These are phyloP conservation scores for Paralvinella palmiformis DNA, from an alignment of 1,140 invertebrate species.

Conservation along the genomic window DNA sequence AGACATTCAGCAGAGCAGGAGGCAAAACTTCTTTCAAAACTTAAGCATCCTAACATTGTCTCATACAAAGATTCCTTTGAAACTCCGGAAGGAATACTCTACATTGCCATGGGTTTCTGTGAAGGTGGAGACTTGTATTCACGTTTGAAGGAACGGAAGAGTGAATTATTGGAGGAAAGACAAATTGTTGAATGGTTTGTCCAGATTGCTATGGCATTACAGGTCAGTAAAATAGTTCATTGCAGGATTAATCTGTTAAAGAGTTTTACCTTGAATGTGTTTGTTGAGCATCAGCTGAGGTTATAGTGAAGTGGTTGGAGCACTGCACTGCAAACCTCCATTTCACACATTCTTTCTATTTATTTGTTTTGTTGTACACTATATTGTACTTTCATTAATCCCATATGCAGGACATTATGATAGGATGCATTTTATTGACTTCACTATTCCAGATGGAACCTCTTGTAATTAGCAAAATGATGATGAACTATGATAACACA, in stretches of 20 bases:
- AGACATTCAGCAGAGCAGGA: constrained; percentile 51
- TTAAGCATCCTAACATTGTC: constrained; percentile 57
- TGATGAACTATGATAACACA: too few relatives aligned
- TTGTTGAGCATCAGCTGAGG: neutral
- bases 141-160: constrained; percentile 51
- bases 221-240: constrained; percentile 30
- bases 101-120: constrained; percentile 57
- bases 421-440: too few relatives aligned
- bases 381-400: too few relatives aligned
- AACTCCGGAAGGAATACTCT: constrained; percentile 46
- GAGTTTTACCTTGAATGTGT: constrained; percentile 3
- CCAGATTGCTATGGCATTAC: constrained; percentile 55
- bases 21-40: constrained; percentile 51
- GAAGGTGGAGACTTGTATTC: constrained; percentile 55
- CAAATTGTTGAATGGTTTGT: constrained; percentile 57
- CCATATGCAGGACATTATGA: too few relatives aligned
- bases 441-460: too few relatives aligned
- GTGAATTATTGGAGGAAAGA: constrained; percentile 47
- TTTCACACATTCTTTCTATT: too few relatives aligned
- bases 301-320: too few relatives aligned
- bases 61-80: constrained; percentile 55
- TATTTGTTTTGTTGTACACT: too few relatives aligned
- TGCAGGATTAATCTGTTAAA: neutral
- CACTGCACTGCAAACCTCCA: too few relatives aligned
- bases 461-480: too few relatives aligned